Percentiles rank a stretch among this genome's conserved stretches.
phyloP scores from a whole-genome alignment of 2,888 invertebrate species.

The Yponomeuta malinellus region DNA sequence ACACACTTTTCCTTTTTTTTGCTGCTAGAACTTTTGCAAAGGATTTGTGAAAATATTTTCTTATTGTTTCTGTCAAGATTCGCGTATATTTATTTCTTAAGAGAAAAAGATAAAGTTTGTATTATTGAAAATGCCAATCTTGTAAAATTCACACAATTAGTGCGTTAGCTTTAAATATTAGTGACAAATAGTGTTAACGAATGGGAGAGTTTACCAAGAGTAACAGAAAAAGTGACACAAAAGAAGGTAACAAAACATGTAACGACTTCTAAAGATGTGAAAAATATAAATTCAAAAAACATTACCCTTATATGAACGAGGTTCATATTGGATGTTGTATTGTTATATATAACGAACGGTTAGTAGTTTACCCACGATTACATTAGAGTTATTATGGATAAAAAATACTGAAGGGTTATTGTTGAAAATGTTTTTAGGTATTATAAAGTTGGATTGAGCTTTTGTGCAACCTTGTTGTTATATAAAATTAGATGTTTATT shows the following conservation, averaged over 20 bases:
- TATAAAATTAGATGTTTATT: constrained; percentile 42
- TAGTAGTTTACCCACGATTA: constrained; percentile 71
- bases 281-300: constrained; percentile 32
- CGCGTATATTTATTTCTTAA: not conserved
- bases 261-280: constrained; percentile 32
- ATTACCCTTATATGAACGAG: constrained; percentile 52
- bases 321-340: constrained; percentile 66
- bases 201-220: constrained; percentile 50
- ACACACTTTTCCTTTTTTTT: not conserved
- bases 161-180: constrained; percentile 72
- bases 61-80: not conserved
- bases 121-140: constrained; percentile 10
- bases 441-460: constrained; percentile 68
- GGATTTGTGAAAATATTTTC: not conserved
- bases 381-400: constrained; percentile 61
- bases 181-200: constrained; percentile 72
- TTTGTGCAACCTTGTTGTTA: constrained; percentile 66
- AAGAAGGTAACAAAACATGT: constrained; percentile 29
- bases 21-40: not conserved
- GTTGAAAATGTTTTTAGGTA: constrained; percentile 74
- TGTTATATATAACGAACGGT: constrained; percentile 63
- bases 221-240: not conserved
- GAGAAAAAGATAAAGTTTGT: not conserved
- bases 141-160: constrained; percentile 32
- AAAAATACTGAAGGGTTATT: constrained; percentile 59